Conservation (phyloP, 2,113 vertebrate genomes). For the Ploceus nigricollis region DNA sequence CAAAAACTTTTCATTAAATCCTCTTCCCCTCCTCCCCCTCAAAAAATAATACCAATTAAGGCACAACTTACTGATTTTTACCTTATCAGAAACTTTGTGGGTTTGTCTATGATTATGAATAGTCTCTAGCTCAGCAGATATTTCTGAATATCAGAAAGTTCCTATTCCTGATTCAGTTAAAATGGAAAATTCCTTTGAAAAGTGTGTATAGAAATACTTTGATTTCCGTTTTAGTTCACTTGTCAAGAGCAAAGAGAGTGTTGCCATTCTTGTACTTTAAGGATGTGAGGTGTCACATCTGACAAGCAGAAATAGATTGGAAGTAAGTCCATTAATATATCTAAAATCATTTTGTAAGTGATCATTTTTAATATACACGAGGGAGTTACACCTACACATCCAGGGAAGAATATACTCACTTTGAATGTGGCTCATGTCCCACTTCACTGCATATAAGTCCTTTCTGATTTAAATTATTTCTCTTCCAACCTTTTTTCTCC, state of each 20-base stretch:
- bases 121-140: background rate
- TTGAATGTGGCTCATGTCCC: constrained; percentile 27
- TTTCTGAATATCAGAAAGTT: background rate
- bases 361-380: constrained; percentile 58
- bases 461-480: constrained; percentile 15
- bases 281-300: constrained; percentile 59
- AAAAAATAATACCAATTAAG: background rate
- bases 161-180: background rate
- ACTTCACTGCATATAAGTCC: background rate
- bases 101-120: background rate
- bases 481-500: background rate
- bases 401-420: background rate
- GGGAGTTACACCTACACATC: constrained; percentile 56
- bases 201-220: background rate
- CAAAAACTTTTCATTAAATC: rapidly evolving
- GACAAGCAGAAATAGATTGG: constrained; percentile 62
- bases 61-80: background rate
- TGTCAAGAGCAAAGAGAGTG: constrained; percentile 48
- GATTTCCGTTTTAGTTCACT: constrained; percentile 47
- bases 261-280: constrained; percentile 48
- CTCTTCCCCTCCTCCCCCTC: rapidly evolving
- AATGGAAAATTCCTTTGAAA: constrained; percentile 33
- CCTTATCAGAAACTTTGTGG: background rate
- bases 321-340: constrained; percentile 63
- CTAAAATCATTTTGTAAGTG: constrained; percentile 54